These are phyloP conservation scores for Siphlonurus alternatus DNA, from an alignment of 2,888 invertebrate genomes.

Conservation along the genomic window DNA sequence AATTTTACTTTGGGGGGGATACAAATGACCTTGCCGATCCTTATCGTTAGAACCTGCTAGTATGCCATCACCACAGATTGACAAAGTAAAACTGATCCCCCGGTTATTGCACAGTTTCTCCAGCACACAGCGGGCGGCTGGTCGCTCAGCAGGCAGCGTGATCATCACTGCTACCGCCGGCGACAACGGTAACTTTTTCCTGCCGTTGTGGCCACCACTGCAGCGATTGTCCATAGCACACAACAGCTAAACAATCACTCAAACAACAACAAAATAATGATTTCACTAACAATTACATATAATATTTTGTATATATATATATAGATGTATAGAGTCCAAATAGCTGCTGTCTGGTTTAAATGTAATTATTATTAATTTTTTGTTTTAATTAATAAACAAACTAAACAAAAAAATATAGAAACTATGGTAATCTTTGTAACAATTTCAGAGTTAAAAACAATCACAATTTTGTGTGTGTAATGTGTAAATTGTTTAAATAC, in stretches of 20 bases:
- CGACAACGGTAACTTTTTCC: no score
- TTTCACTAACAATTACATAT: background rate
- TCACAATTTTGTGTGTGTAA: background rate
- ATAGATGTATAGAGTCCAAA: background rate
- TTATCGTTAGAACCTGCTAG: background rate
- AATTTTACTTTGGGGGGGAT: no score
- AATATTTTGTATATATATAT: background rate
- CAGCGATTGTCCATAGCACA: background rate
- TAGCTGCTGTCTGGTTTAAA: background rate
- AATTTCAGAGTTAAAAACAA: background rate
- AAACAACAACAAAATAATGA: background rate
- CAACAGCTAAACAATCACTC: background rate
- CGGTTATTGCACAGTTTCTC: background rate
- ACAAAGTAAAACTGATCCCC: background rate
- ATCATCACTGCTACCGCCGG: background rate
- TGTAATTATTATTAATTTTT: background rate
- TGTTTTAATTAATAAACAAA: background rate
- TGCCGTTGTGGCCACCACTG: background rate
- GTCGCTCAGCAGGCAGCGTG: background rate
- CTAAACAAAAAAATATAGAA: slow-evolving; percentile 2
- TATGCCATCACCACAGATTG: background rate
- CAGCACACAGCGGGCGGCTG: background rate
- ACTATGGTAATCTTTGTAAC: slow-evolving; percentile 4
- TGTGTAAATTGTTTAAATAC: background rate
- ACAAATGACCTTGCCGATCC: background rate